These are phyloP conservation scores for Beris morrisii DNA, from an alignment of 2,888 invertebrate species.

Conservation along the genomic window DNA sequence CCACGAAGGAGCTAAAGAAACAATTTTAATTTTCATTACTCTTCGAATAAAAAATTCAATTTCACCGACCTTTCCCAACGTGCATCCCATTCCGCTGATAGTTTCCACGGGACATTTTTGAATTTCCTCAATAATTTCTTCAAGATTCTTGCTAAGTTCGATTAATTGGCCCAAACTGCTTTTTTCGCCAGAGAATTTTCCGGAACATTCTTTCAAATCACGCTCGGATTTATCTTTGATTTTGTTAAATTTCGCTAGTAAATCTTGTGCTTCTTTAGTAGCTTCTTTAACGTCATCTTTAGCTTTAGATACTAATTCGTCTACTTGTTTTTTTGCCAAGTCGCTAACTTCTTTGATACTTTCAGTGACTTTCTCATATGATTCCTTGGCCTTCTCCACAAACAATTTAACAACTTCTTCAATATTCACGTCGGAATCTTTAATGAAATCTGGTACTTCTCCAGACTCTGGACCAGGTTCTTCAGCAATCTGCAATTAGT, in stretches of 20 bases:
- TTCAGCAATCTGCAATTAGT: too few relatives aligned
- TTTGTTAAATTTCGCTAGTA: slow-evolving; percentile 4
- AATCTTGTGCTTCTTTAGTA: slow-evolving; percentile 1
- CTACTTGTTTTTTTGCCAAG: slow-evolving; percentile 1
- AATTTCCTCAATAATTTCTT: slow-evolving; percentile 8
- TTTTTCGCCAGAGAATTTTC: neutral
- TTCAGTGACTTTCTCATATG: neutral
- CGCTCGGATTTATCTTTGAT: slow-evolving; percentile 11
- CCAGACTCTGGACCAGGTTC: too few relatives aligned
- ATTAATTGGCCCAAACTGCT: slow-evolving; percentile 6
- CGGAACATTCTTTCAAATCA: slow-evolving; percentile 7
- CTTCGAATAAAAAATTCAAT: neutral
- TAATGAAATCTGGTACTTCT: too few relatives aligned
- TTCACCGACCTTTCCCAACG: slow-evolving; percentile 17
- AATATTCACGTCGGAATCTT: neutral
- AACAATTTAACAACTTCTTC: slow-evolving; percentile 16
- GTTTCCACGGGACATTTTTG: slow-evolving; percentile 13
- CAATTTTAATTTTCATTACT: neutral
- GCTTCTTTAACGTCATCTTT: neutral
- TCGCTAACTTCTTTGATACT: slow-evolving; percentile 16
- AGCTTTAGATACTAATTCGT: slow-evolving; percentile 5
- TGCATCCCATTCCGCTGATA: slow-evolving; percentile 24
- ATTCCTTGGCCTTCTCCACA: slow-evolving; percentile 1
- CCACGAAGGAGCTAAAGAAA: slow-evolving; percentile 15
- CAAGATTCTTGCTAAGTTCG: neutral